Base-by-base conservation (phyloP, 2,113 vertebrate genomes). In the Plecotus auritus region DNA sequence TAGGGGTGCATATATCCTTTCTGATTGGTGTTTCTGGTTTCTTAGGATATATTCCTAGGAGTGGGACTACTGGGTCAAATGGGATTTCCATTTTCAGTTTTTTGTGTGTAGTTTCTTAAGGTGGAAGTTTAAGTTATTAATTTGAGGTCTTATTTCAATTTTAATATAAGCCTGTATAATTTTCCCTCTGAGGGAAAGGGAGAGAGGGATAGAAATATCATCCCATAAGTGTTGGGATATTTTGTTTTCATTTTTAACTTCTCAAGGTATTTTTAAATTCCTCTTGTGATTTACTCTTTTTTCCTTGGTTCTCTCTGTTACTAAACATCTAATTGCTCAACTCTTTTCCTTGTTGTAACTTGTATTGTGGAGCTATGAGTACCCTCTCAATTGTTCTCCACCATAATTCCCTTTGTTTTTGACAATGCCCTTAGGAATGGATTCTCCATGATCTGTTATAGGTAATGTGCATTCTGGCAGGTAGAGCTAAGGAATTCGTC, bases 351-450 rank as follows among this genome's bases (percentile, higher is more conserved):
- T 90, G 23, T 67, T 86, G 47, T 23, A 89, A 89, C 5, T 54
- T 83, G 32, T 95, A 77, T 66, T 77, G 49, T 45, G 16, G 78
- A 89, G 11, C 37, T 93, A 64, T 51, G 66, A 84, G 28, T 64
- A 35, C 26, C 26, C 22, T 74, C 40, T 82, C 88, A 94, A 85
- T 74, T 89, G 51, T 47, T 69, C 61, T 35, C 49, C 28, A 61
- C 49, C 30, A 89, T 89, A 28, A 70, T 89, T 28, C 70, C 37
- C 78, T 69, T 64, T 90, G 42, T 77, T 95, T 91, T 83, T 94
- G 30, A 84, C 56, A 94, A 54, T 80, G 28, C 40, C 74, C 45
- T 74, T 54, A 80, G 18, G 20, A 61, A 49, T 78, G 32, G 42
- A 85, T 72, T 92, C 49, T 90, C 35, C 42, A 85, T 10, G 22